Evolutionary conservation across 1,140 invertebrate species (phyloP), one percentile per base, ranked within the genome.

Genomic region (Belonocnema kinseyi): DNA sequence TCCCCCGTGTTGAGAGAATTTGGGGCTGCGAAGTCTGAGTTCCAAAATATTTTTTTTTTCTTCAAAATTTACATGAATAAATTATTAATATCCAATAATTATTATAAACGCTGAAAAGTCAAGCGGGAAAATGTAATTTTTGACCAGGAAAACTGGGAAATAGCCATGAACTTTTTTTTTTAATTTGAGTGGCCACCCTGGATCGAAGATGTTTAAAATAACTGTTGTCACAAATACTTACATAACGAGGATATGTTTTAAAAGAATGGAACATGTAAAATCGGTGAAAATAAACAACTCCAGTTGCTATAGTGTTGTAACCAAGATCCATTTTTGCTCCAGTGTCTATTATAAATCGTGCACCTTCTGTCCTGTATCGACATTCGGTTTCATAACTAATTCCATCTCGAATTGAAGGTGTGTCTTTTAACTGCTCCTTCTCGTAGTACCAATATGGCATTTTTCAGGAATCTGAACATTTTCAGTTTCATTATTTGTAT

Each of bases 241-340:
- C 97, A 92, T 98, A 99, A 90, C 97, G 93, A 72, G 97, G 97
- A 92, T 99, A 99, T 79, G 96, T 96, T 89, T 95, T 95, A 87
- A 99, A 99, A 0, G 97, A 98, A 90, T 99, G 98, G 86, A 98
- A 97, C 98, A 99, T 99, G 90, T 99, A 99, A 91, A 99, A 99
- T 79, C 98, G 93, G 90, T 99, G 98, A 89, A 99, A 99, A 92
- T 98, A 99, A 73, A 99, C 97, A 84, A 98, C 97, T 76, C 98
- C 98, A 66, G 98, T 99, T 33, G 98, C 98, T 93, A 98, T 97
- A n/a, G 98, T 99, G 86, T 98, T 97, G 92, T 97, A 98, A 76
- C 97, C 96, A 86, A 99, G 92, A 89, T 97, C 97, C 95, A 99
- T 96, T 92, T 97, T 96, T 51, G 96, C 96, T 3, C 98, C 98